A percentile compares a stretch with the other conserved stretches of the same genome.
Conservation (phyloP, 2,797 vertebrate genomes). For the Cephalopachus bancanus region DNA sequence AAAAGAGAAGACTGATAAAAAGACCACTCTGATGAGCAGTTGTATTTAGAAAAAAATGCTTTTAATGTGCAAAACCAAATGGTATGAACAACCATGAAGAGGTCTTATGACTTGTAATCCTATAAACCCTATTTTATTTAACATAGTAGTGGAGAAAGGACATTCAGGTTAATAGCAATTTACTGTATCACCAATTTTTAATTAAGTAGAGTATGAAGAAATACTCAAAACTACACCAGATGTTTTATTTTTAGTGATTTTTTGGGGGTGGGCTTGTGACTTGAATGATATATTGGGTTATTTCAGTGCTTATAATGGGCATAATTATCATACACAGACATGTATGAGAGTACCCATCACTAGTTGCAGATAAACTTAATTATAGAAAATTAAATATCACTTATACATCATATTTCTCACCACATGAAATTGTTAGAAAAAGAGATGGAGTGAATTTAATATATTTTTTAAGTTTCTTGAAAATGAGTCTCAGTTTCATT, state of each 20-base stretch:
- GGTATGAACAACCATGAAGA: not conserved
- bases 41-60: not conserved
- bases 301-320: not conserved
- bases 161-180: not conserved
- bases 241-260: not conserved
- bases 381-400: slow-evolving; percentile 18
- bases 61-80: not conserved
- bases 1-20: not conserved
- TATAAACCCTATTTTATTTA: not conserved
- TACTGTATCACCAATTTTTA: not conserved
- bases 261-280: not conserved
- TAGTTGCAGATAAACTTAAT: not conserved
- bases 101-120: not conserved
- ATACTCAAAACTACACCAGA: not conserved
- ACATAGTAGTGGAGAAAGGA: not conserved
- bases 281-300: not conserved
- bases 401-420: not conserved
- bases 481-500: not conserved
- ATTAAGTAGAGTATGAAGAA: not conserved
- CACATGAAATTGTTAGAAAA: not conserved
- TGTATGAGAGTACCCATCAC: not conserved
- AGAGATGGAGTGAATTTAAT: not conserved
- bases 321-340: not conserved
- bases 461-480: not conserved
- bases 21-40: not conserved